Evolutionary conservation across 2,888 invertebrate species (phyloP), one percentile per base, ranked within the genome.

Genomic region (Teleogryllus oceanicus): DNA sequence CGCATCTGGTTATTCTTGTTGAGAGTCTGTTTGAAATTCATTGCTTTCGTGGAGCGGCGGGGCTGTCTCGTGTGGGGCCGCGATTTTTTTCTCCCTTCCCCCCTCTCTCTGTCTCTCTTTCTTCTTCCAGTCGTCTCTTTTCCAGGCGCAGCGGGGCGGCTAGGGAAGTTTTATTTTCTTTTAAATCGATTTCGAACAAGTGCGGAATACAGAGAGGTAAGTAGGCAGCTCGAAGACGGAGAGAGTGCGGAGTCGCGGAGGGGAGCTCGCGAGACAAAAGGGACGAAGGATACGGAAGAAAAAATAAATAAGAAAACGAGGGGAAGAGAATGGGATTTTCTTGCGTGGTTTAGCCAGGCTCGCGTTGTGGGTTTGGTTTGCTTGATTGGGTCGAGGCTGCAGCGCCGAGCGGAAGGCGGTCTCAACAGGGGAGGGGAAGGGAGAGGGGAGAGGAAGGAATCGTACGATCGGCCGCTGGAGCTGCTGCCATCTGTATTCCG

Each of bases 1-100:
- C 62, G 62, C 62, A 62, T 62, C 62, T 62, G 62, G 62, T 62
- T 62, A 62, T 62, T 62, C 62, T 62, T 62, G 62, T 62, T 62
- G 62, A 62, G 62, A 62, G 62, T 62, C 62, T 62, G 16, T 62
- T 62, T 62, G 62, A 62, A 62, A 62, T 62, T 62, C 62, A 62
- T 62, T 62, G 62, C 62, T 62, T 62, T 37, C 62, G 16, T n/a
- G 62, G 62, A 62, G n/a, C 62, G 16, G 62, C 16, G 11, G 62
- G n/a, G 16, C 62, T 62, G 16, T 12, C 62, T 11, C 62, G 62
- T 18, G 62, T 62, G 13, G 62, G 5, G 62, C n/a, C 62, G 16
- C n/a, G 62, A n/a, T 18, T 62, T 62, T 62, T 62, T 62, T 24
- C 24, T 24, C 24, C 62, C 10, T 12, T 37, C 37, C 37, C 37